These are phyloP conservation scores for Spilosoma lubricipeda DNA, from an alignment of 2,888 invertebrate species.

Conservation along the genomic window DNA sequence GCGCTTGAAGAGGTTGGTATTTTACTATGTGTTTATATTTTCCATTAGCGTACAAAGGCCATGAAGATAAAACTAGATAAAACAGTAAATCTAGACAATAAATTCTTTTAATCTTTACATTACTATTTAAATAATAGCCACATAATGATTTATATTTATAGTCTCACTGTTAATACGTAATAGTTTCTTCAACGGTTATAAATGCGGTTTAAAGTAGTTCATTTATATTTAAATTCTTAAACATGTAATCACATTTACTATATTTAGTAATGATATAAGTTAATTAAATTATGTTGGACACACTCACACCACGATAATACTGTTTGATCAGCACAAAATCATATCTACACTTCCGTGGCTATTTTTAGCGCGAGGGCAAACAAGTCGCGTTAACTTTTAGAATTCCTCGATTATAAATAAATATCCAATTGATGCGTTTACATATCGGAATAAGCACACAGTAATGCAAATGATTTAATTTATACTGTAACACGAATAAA, in stretches of 20 bases:
- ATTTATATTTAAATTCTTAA: constrained; percentile 28
- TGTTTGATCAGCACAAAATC: constrained; percentile 69
- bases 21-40: constrained; percentile 14
- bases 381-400: constrained; percentile 57
- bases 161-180: constrained; percentile 23
- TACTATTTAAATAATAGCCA: constrained; percentile 45
- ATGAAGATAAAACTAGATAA: constrained; percentile 35
- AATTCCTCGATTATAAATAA: constrained; percentile 49
- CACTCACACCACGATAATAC: constrained; percentile 53
- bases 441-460: constrained; percentile 26
- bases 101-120: constrained; percentile 6
- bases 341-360: constrained; percentile 70
- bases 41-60: constrained; percentile 22
- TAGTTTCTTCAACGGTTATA: constrained; percentile 28
- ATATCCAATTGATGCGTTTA: constrained; percentile 39
- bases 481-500: constrained; percentile 2
- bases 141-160: constrained; percentile 52
- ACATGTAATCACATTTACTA: constrained; percentile 26
- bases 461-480: background rate
- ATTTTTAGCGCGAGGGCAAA: constrained; percentile 67
- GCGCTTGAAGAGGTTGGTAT: constrained; percentile 92
- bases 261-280: constrained; percentile 25
- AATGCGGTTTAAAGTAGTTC: constrained; percentile 36
- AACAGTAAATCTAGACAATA: constrained; percentile 43
- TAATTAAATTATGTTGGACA: constrained; percentile 43